Percentiles rank a stretch among this genome's conserved stretches.
Conservation (phyloP, 2,113 vertebrate species). For the Willisornis vidua region DNA sequence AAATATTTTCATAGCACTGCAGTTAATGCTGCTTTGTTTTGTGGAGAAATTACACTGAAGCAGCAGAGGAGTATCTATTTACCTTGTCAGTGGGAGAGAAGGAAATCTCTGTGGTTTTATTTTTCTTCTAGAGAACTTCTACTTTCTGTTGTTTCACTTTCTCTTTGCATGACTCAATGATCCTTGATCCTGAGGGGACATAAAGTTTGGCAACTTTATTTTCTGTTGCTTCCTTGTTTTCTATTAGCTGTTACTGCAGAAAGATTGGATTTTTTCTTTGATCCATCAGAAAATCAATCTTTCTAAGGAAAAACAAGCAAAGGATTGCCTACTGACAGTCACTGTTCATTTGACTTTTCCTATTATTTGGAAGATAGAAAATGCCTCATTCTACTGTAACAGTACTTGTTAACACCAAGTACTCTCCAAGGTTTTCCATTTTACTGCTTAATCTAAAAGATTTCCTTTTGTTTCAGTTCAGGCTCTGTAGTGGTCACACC, state of each 20-base stretch:
- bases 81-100: background rate
- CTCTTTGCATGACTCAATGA: background rate
- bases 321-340: background rate
- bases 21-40: background rate
- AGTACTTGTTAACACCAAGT: background rate
- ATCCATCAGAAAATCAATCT: conserved; percentile 1
- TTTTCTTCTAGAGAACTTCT: background rate
- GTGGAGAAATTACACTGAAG: background rate
- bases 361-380: background rate
- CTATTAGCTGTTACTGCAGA: background rate
- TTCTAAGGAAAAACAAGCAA: background rate
- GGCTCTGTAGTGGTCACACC: background rate
- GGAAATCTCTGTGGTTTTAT: background rate
- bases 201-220: background rate
- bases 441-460: background rate
- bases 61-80: background rate
- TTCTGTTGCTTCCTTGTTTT: conserved; percentile 10
- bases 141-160: background rate
- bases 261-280: background rate
- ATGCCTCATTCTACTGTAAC: background rate
- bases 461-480: background rate
- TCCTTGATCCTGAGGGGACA: background rate
- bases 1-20: background rate
- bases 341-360: background rate
- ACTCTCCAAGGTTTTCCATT: background rate